Conservation (phyloP, 92 coral and sea anemone genomes). For the Parazoanthus atlanticus region DNA sequence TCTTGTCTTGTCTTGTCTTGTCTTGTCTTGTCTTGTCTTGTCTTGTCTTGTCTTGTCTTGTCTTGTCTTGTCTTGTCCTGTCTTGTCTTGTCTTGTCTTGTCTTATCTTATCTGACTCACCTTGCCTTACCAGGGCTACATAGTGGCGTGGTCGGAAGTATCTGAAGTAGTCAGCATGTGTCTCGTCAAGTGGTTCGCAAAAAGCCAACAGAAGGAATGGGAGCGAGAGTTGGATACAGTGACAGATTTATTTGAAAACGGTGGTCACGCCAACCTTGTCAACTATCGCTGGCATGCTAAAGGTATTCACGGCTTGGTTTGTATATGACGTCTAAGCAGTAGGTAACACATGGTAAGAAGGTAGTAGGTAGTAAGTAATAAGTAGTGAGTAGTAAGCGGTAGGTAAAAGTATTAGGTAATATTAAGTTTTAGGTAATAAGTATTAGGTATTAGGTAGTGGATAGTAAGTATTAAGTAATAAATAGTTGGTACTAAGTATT, state of each 20-base stretch:
- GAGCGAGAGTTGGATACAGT: conserved; percentile 42
- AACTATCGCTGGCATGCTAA: conserved; percentile 73
- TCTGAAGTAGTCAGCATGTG: conserved; percentile 41
- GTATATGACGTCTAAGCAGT: neutral
- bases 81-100: too few relatives aligned
- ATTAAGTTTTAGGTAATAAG: too few relatives aligned
- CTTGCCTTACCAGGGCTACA: conserved; percentile 52
- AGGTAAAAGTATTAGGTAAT: neutral
- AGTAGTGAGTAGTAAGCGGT: neutral
- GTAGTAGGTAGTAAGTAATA: neutral
- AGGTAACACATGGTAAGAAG: neutral
- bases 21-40: neutral
- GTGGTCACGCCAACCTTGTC: conserved; percentile 50
- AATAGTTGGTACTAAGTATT: too few relatives aligned
- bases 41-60: too few relatives aligned
- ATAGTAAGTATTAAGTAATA: too few relatives aligned
- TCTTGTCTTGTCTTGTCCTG: too few relatives aligned
- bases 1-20: neutral
- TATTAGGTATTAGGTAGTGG: too few relatives aligned
- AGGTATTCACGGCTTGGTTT: conserved; percentile 40
- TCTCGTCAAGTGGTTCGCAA: conserved; percentile 65
- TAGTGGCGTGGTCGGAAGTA: conserved; percentile 63
- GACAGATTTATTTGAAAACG: neutral
- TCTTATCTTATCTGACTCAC: neutral
- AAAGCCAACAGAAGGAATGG: conserved; percentile 48